Base-by-base conservation (phyloP, 2,888 invertebrate genomes). In the Agriotes lineatus region DNA sequence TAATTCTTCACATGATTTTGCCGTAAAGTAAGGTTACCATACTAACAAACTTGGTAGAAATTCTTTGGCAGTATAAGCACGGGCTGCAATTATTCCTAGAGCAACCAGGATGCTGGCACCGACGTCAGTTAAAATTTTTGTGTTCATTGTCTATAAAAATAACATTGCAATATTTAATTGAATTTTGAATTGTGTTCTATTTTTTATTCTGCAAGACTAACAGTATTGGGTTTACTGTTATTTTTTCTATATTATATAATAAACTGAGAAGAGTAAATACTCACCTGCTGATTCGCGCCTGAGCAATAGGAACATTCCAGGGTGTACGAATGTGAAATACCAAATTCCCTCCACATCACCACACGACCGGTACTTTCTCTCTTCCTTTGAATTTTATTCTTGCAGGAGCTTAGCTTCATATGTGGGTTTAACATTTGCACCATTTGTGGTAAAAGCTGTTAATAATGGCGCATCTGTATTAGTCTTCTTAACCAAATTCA, bases 351-450 rank as follows among this genome's bases (percentile, higher is more conserved):
- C 95, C 95, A 96, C 64, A 94, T 90, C 0, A 94, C 92, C 72
- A 96, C 93, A 50, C 96, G 87, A 2, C 94, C 95, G 1, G 95
- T 95, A 70, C 93, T 88, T 85, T 96, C 95, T 71, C 94, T 89
- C 75, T 90, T 88, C 57, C 91, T 87, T 80, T 93, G 92, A 71
- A 96, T 90, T 69, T 90, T 87, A 85, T 92, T 95, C 70, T 71
- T 75, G 45, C 78, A 78, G 56, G 64, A 77, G 10, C 67, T 70
- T 22, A 70, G n/a, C 42, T 74, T 74, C 61, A 77, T 63, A 66
- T 76, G 69, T 18, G 71, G 70, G 57, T 76, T 73, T 42, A 61
- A 61, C 12, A 45, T 30, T 52, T 71, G 68, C 44, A 75, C 58
- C 35, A 71, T 70, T 64, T 69, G 72, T n/a, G 76, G 74, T 50